Conservation (phyloP, 2,113 vertebrate genomes). For the Mugil cephalus region DNA sequence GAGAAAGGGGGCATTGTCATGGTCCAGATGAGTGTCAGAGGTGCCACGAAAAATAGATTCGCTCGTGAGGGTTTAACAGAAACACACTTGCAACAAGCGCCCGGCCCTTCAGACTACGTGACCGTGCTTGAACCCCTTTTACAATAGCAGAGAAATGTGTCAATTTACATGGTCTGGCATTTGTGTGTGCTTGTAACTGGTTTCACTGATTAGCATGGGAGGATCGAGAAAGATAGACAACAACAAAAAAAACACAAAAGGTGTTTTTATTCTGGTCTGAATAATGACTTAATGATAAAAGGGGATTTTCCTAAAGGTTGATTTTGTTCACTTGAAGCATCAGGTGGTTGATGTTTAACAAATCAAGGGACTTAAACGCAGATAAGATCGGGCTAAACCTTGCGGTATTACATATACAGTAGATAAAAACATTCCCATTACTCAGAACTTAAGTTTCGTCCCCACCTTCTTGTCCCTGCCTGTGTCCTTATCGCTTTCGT, state of each 20-base stretch:
- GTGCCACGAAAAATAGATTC: constrained; percentile 65
- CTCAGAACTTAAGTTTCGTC: background rate
- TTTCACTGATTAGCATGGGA: constrained; percentile 5
- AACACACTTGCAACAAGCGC: constrained; percentile 56
- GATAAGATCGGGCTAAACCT: too few species aligned
- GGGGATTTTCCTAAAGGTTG: background rate
- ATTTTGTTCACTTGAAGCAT: background rate
- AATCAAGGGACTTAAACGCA: too few species aligned
- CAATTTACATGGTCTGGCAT: constrained; percentile 36
- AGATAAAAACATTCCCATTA: constrained; percentile 5
- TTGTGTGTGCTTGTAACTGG: background rate
- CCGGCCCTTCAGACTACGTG: constrained; percentile 44
- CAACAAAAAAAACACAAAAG: background rate
- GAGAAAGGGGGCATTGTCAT: constrained; percentile 80
- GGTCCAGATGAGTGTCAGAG: constrained; percentile 61
- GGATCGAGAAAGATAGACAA: background rate
- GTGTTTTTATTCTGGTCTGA: constrained; percentile 14
- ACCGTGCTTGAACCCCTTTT: constrained; percentile 34
- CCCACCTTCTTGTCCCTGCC: background rate
- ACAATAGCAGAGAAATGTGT: constrained; percentile 51
- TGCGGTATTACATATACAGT: background rate
- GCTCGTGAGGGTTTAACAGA: constrained; percentile 63
- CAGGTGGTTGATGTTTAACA: constrained; percentile 6
- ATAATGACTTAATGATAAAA: background rate
- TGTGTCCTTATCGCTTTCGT: constrained; percentile 11